Evolutionary conservation across 2,113 vertebrate species (phyloP).

Genomic region (Cacatua alba): DNA sequence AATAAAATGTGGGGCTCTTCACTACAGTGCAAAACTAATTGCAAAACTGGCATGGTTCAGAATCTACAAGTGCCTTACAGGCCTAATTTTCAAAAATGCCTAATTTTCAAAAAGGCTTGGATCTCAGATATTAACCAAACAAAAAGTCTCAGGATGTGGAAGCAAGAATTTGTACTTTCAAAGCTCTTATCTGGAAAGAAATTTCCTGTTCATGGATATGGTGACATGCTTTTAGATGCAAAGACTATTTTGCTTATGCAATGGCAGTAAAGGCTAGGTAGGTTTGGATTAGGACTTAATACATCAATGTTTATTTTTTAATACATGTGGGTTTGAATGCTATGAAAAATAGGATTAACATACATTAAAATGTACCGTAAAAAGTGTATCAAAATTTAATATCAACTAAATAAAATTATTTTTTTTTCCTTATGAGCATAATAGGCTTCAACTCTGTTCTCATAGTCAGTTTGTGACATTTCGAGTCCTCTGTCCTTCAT

Average conservation of each 20-base stretch:
- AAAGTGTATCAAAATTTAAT: background rate
- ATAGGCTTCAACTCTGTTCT: background rate
- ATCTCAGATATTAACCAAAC: background rate
- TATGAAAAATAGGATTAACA: background rate
- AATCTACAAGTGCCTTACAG: background rate
- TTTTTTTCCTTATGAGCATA: background rate
- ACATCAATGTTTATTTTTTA: background rate
- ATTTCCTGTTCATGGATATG: background rate
- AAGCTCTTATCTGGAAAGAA: background rate
- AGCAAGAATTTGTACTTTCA: background rate
- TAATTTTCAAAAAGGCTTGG: background rate
- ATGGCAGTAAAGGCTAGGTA: background rate
- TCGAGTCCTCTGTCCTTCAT: background rate
- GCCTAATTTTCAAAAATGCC: background rate
- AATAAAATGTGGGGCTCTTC: background rate
- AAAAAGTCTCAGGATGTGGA: background rate
- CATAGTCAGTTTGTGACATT: background rate
- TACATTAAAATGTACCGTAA: background rate
- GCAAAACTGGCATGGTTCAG: background rate
- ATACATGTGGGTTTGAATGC: background rate
- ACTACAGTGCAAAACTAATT: background rate
- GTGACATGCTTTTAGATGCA: background rate
- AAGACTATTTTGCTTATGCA: background rate
- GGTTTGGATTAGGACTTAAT: background rate
- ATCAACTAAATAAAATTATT: background rate